These are phyloP conservation scores for Microcebus ravelobensis DNA, from an alignment of 2,113 vertebrate genomes.

Conservation along the genomic window DNA sequence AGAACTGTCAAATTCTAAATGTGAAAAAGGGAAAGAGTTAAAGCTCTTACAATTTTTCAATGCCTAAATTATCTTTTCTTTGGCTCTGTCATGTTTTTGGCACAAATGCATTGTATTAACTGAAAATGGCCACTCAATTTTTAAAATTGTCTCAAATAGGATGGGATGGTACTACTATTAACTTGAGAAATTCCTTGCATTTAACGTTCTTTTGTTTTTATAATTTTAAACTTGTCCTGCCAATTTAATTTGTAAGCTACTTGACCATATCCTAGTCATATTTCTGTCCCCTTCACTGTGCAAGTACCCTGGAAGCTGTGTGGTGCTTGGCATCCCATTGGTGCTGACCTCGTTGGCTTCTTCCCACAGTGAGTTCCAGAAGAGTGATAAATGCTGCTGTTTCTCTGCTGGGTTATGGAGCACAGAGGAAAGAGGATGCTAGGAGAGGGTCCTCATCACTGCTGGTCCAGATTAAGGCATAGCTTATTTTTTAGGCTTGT, in stretches of 20 bases:
- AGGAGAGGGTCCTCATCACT: background rate
- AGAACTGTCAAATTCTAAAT: background rate
- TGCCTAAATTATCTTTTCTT: background rate
- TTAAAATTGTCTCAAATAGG: background rate
- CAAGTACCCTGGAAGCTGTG: background rate
- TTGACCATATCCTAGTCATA: background rate
- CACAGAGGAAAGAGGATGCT: background rate
- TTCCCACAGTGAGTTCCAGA: background rate
- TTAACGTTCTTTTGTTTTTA: background rate
- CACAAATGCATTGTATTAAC: background rate
- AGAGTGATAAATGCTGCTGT: background rate
- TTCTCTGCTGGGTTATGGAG: background rate
- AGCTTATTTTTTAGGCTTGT: background rate
- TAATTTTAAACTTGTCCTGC: background rate
- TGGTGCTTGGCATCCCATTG: background rate
- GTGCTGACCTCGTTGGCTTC: background rate
- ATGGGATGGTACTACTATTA: background rate
- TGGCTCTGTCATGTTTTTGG: background rate
- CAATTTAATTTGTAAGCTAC: background rate
- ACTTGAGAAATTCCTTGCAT: background rate
- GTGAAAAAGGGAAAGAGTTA: background rate
- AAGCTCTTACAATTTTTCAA: background rate
- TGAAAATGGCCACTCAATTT: background rate
- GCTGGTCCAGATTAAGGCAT: background rate
- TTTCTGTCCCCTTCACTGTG: background rate